Conservation (phyloP, 1,140 invertebrate genomes). For the Melipona quadrifasciata region DNA sequence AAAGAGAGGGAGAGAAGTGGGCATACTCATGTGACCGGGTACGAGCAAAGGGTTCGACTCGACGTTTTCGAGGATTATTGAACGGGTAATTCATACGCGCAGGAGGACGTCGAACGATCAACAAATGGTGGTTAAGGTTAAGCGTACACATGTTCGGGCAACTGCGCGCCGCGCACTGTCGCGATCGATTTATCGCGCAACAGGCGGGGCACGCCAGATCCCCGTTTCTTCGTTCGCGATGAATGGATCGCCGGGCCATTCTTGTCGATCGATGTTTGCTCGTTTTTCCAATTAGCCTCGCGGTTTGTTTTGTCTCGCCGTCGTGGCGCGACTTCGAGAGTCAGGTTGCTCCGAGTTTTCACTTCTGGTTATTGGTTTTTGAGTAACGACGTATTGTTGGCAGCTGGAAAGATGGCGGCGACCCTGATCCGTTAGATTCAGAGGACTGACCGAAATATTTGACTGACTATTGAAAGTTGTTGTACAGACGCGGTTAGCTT, state of each 20-base stretch:
- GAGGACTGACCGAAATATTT: no score
- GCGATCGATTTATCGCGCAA: constrained; percentile 53
- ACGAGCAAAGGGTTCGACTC: constrained; percentile 16
- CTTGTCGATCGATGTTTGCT: not conserved
- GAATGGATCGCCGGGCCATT: not conserved
- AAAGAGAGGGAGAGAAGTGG: constrained; percentile 14
- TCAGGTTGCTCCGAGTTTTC: not conserved
- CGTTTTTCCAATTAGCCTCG: not conserved
- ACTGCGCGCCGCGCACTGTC: constrained; percentile 49
- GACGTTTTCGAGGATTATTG: constrained; percentile 62
- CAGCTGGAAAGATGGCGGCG: no score
- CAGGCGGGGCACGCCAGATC: constrained; percentile 14
- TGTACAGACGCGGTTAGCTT: no score
- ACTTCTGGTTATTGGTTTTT: not conserved
- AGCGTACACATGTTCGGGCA: constrained; percentile 59
- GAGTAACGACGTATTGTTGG: not conserved
- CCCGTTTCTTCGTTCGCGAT: not conserved
- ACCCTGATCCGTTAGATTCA: no score
- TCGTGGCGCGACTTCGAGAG: no score
- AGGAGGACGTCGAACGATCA: constrained; percentile 59
- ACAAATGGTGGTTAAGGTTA: constrained; percentile 38
- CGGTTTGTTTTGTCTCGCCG: not conserved
- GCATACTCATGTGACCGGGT: not conserved
- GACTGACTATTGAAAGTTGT: no score
- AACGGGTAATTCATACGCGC: constrained; percentile 65